Evolutionary conservation across 2,888 invertebrate species (phyloP), one percentile per base, ranked within the genome.

Genomic region (Parelbella ahira): DNA sequence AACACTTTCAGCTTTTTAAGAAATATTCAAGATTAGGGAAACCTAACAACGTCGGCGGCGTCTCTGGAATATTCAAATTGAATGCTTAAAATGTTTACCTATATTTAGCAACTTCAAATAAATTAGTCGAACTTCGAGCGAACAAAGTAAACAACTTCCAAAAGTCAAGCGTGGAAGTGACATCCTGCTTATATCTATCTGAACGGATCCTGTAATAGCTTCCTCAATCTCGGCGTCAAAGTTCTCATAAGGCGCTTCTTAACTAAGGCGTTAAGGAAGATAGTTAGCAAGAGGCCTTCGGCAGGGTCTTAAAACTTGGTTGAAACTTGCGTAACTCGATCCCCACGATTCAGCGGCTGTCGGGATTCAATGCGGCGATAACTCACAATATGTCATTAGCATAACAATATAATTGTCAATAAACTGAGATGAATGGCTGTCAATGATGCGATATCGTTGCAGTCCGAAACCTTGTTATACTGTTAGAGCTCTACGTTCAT

Each of bases 231-330:
- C 77, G 58, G 72, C 82, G 83, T 82, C 83, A 81, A 86, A 86
- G 86, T 86, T 84, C 84, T 86, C 84, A 81, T 84, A 83, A 83
- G 84, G 72, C 80, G 81, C 77, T 82, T 79, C 82, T 86, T 84
- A 86, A 83, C 80, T 84, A 81, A 81, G 81, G 83, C 84, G 81
- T 79, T 80, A 81, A 82, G 81, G 81, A 82, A 81, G 79, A 82
- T 86, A 87, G 81, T 81, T 80, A 72, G 80, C 73, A 68, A 76
- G 80, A 79, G 82, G 79, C 76, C 80, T 81, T 83, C 74, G 71
- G 71, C 68, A 68, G 77, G 82, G 81, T 79, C 82, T 84, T 81
- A 83, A 79, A 82, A 87, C 84, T 87, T 84, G 69, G 68, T 60
- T 63, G 63, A 73, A 78, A 82, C 82, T 82, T 79, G 70, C 67